Base-by-base conservation (phyloP, 2,888 invertebrate genomes). In the Drosophila barbarae region DNA sequence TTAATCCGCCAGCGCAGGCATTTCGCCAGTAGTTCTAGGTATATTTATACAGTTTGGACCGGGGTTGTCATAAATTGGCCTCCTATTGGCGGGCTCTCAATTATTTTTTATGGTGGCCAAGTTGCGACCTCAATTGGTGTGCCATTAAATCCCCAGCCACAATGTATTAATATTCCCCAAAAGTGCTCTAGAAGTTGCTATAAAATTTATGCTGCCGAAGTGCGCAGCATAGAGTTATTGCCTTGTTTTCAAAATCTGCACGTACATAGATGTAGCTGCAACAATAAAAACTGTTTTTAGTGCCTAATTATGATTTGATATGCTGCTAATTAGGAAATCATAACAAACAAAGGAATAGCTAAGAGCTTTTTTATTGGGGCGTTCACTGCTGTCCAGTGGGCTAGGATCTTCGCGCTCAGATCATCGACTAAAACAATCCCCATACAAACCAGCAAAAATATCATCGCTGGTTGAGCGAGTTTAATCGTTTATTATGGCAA, bases 301-400 rank as follows among this genome's bases (percentile, higher is more conserved):
- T 76, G 59, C 61, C 79, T 56, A 73, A 78, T 77, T 78, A 82
- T 71, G 66, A 59, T 69, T 83, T 76, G 74, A 64, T 64, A 52
- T 60, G 77, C 64, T 68, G 49, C 63, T 70, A 80, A 85, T 80
- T 85, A 60, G 68, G 55, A 56, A 69, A 71, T 60, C 65, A 63
- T 71, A 67, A 66, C 53, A 63, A 44, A 68, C 59, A 70, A 73
- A 23, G 21, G 42, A 44, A 42, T 28, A 53, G 13, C 41, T 57
- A 28, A 64, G 69, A 59, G 41, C 32, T 59, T 63, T 65, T 58
- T 53, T 73, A 79, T 65, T 78, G 59, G 66, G 63, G 63, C 65
- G 21, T 54, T 76, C 36, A 36, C 46, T 38, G 42, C 49, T 49
- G 54, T 52, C 56, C 38, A 26, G 26, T 41, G 34, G 42, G 35